Evolutionary conservation across 2,888 invertebrate genomes (phyloP), one percentile per base, ranked within the genome.

Genomic region (Tenthredo distinguenda): DNA sequence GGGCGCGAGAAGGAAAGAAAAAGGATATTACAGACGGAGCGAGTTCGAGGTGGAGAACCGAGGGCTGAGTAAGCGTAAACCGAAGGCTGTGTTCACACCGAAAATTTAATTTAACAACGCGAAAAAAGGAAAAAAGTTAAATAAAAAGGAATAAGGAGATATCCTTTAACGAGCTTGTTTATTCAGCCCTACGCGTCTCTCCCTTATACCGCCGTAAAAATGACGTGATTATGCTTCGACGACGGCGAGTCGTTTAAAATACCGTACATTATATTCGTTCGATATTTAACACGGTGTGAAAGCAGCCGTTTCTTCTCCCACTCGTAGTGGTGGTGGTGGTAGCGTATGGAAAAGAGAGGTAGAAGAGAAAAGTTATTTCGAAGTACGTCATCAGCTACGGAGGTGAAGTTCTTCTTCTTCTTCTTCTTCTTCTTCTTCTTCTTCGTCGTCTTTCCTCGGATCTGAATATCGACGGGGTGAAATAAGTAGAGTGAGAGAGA

Each of bases 351-450:
- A 81, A 84, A 86, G 85, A 76, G 55, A 81, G 86, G 62, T 58
- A 84, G 83, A 83, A 71, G 79, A 85, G 79, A 85, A 87, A 88
- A 88, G 86, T 88, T 88, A 85, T 87, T 87, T 85, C 83, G 84
- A 87, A 87, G 87, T 87, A 86, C 88, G 86, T 87, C 84, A 83
- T 79, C 79, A 62, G 84, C 86, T 86, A 62, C 84, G 86, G 58
- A 86, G 84, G 85, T 85, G 85, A 71, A 86, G 72, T 87, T 87
- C 84, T 86, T 55, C 55, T 55, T 81, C 77, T 58, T 50, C 72
- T 40, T 55, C 55, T 55, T 55, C 55, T 55, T 55, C 55, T 55
- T 55, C 55, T 12, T 55, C 55, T 55, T 58, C 18, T 21, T 62
- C 62, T 58, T 58, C 21, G n/a, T 21, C 58, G 18, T 58, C 58